These are phyloP conservation scores for Ctenicera cuprea DNA, from an alignment of 2,888 invertebrate species.

Conservation along the genomic window DNA sequence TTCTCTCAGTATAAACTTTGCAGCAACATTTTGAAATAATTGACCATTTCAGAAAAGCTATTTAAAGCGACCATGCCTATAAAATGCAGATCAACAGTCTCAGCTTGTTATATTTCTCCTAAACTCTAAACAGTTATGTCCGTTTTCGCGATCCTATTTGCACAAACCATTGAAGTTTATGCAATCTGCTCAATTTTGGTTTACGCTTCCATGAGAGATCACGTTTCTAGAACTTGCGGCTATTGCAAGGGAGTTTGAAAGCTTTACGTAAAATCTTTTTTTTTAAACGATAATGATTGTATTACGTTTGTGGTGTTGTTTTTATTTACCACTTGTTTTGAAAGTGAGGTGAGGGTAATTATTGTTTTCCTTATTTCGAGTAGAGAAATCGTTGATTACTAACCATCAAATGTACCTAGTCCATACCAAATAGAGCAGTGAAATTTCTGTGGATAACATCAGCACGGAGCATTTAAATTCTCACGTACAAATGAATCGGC, in stretches of 20 bases:
- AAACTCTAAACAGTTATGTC: neutral
- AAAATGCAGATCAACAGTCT: no score
- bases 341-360: neutral
- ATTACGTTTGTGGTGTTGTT: conserved; percentile 5
- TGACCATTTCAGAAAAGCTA: no score
- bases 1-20: neutral
- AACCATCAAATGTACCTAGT: neutral
- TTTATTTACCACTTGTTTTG: neutral
- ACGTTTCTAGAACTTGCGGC: neutral
- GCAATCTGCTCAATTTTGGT: neutral
- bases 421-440: conserved; percentile 4
- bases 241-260: neutral
- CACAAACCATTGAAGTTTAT: neutral
- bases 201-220: neutral
- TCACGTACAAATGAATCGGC: no score
- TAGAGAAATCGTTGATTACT: conserved; percentile 12
- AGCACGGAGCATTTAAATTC: no score
- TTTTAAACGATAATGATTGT: neutral
- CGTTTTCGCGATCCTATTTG: neutral
- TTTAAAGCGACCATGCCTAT: no score
- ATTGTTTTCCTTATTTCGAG: neutral
- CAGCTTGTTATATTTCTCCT: neutral
- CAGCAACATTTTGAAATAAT: neutral
- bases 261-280: neutral
- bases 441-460: neutral